phyloP scores from a whole-genome alignment of 2,888 invertebrate genomes.

The Sepioteuthis lessoniana region DNA sequence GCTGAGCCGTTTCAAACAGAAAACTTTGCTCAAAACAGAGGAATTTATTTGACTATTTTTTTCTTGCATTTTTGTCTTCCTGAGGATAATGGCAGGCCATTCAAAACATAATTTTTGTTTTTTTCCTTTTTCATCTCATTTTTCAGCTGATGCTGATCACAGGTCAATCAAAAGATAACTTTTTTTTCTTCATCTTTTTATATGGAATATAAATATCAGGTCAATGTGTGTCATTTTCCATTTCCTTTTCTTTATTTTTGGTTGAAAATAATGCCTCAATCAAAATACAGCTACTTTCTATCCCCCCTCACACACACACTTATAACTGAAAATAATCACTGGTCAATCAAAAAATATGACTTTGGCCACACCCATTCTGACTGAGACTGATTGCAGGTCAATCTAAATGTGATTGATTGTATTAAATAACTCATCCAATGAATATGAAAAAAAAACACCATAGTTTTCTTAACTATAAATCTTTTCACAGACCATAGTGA shows the following conservation, averaged over 20 bases:
- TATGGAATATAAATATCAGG: neutral
- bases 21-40: neutral
- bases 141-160: neutral
- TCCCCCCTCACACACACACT: too few species aligned
- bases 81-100: constrained; percentile 18
- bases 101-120: neutral
- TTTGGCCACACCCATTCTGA: constrained; percentile 2
- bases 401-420: neutral
- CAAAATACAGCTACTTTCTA: neutral
- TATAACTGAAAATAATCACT: neutral
- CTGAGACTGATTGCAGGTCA: neutral
- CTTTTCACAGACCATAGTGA: neutral
- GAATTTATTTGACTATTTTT: neutral
- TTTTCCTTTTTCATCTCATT: neutral
- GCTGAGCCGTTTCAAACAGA: constrained; percentile 33
- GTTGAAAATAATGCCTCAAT: neutral
- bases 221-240: neutral
- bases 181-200: neutral
- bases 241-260: neutral
- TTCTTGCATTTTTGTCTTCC: neutral
- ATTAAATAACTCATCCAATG: constrained; percentile 4
- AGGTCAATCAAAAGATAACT: constrained; percentile 33
- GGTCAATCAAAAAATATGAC: neutral
- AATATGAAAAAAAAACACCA: neutral
- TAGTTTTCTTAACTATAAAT: neutral